Evolutionary conservation across 2,113 vertebrate species (phyloP).

Genomic region (Puffinus mauretanicus): DNA sequence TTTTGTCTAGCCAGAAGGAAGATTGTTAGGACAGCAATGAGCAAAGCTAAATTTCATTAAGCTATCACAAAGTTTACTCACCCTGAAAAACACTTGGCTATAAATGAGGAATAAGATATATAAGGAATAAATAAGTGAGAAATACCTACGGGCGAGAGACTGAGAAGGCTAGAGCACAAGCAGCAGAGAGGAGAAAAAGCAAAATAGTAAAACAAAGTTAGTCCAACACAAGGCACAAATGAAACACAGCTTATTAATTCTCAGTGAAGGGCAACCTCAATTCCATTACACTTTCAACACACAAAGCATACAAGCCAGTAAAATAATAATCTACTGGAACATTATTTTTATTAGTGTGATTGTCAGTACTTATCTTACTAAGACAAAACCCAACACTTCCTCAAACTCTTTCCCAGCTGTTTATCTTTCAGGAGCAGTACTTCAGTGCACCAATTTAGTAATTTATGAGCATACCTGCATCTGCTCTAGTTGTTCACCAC

Average conservation of each 20-base stretch:
- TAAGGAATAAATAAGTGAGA: slow-evolving; percentile 34
- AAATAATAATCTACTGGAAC: background rate
- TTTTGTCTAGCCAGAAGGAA: slow-evolving; percentile 59
- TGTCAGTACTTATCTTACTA: background rate
- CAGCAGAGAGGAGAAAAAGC: background rate
- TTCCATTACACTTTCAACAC: background rate
- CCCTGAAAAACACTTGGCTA: slow-evolving; percentile 11
- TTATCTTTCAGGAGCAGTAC: slow-evolving; percentile 3
- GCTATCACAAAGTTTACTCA: slow-evolving; percentile 48
- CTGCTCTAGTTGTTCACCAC: background rate
- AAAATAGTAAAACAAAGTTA: slow-evolving; percentile 1
- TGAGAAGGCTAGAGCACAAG: background rate
- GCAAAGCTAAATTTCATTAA: slow-evolving; percentile 51
- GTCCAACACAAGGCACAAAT: background rate
- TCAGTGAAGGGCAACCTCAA: background rate
- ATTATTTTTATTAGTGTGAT: background rate
- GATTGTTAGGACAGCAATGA: slow-evolving; percentile 36
- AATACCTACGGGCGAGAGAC: background rate
- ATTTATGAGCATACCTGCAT: slow-evolving; percentile 12
- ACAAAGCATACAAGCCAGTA: background rate
- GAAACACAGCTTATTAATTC: background rate
- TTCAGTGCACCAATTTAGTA: background rate
- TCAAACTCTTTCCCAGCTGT: background rate
- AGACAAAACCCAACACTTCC: background rate
- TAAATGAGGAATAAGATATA: slow-evolving; percentile 22